Percentiles rank a stretch among this genome's conserved stretches.
Conservation (phyloP, 2,113 vertebrate species). For the Leptosomus discolor region DNA sequence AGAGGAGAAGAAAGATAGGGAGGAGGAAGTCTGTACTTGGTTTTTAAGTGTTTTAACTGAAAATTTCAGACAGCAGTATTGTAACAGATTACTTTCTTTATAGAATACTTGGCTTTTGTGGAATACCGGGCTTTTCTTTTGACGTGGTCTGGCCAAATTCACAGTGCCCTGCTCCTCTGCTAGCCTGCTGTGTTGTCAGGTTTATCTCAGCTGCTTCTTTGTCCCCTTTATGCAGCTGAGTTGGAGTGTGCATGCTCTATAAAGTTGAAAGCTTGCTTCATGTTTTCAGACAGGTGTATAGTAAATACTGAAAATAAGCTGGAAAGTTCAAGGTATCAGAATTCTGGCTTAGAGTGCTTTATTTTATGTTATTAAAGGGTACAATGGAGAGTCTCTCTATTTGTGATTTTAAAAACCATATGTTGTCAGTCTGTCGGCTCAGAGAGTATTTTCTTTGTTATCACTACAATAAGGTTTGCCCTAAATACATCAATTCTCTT, state of each 20-base stretch:
- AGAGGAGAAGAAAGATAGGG: background rate
- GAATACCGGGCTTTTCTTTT: background rate
- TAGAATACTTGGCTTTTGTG: background rate
- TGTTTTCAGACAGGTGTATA: background rate
- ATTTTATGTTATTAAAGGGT: background rate
- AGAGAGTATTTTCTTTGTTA: background rate
- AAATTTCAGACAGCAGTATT: background rate
- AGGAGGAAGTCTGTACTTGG: background rate
- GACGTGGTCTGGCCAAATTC: background rate
- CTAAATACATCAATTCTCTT: background rate
- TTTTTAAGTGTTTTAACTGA: background rate
- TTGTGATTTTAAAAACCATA: background rate
- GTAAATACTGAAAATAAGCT: background rate
- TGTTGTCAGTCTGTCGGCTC: background rate
- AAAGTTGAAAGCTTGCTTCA: rapidly evolving
- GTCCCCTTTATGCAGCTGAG: background rate
- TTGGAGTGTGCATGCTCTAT: background rate
- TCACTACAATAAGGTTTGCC: background rate
- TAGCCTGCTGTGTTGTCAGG: background rate
- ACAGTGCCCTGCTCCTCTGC: background rate
- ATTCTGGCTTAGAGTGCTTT: background rate
- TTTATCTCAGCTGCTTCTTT: background rate
- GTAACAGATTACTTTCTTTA: background rate
- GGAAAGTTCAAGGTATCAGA: background rate
- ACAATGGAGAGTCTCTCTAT: background rate